A percentile compares a stretch with the other conserved stretches of the same genome.
These are phyloP conservation scores for Musca vetustissima DNA, from an alignment of 1,140 invertebrate species.

Conservation along the genomic window DNA sequence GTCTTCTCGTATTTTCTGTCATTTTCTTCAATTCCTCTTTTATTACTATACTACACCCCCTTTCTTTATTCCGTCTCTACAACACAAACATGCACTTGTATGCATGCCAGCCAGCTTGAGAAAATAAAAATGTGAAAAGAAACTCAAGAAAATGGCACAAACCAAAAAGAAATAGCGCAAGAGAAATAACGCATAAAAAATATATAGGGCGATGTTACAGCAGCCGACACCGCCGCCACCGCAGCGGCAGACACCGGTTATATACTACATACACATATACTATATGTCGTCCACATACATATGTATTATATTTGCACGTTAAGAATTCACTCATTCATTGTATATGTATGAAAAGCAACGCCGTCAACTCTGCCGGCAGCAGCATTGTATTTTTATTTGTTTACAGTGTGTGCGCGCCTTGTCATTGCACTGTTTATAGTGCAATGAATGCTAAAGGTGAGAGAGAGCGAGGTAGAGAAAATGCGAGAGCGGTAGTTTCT, in stretches of 20 bases:
- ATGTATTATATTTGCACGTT: background rate
- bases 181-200: background rate
- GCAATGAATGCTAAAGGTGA: conserved; percentile 27
- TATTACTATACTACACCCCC: no score
- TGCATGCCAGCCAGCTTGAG: no score
- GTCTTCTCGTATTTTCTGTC: no score
- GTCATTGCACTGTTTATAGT: conserved; percentile 13
- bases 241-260: background rate
- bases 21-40: no score
- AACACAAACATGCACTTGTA: no score
- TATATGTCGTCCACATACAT: background rate
- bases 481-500: no score
- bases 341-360: background rate
- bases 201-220: background rate
- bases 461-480: conserved; percentile 4
- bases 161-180: conserved; percentile 4
- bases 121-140: no score
- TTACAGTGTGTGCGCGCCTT: background rate
- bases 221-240: no score
- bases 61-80: no score
- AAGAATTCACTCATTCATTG: background rate
- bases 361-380: background rate
- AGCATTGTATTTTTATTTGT: background rate
- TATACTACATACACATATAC: background rate
- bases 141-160: no score